Percentiles rank a stretch among this genome's conserved stretches.
Evolutionary conservation across 2,888 invertebrate species (phyloP).

Genomic region (Synanthedon vespiformis): DNA sequence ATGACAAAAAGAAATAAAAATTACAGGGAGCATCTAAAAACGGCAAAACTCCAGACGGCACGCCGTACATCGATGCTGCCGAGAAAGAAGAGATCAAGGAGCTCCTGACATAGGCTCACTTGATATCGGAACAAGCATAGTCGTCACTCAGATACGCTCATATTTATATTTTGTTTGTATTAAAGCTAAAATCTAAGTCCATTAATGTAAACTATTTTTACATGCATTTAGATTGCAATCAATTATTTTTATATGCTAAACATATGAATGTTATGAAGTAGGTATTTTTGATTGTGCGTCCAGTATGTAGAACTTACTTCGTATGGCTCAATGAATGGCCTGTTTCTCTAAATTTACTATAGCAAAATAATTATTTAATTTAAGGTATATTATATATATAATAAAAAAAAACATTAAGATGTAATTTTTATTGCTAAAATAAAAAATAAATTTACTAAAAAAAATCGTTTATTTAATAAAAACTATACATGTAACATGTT

Average conservation of each 20-base stretch:
- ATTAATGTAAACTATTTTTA: slow-evolving; percentile 54
- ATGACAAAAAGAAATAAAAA: slow-evolving; percentile 3
- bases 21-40: slow-evolving; percentile 83
- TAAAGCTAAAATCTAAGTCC: slow-evolving; percentile 36
- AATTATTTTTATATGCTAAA: slow-evolving; percentile 65
- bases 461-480: background rate
- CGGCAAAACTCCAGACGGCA: slow-evolving; percentile 89
- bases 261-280: slow-evolving; percentile 29
- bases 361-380: slow-evolving; percentile 57
- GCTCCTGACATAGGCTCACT: slow-evolving; percentile 61
- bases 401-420: slow-evolving; percentile 35
- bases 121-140: slow-evolving; percentile 10
- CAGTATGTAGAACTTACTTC: slow-evolving; percentile 40
- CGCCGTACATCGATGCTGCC: slow-evolving; percentile 87
- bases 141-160: slow-evolving; percentile 27
- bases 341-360: slow-evolving; percentile 39
- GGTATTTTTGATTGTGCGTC: slow-evolving; percentile 52
- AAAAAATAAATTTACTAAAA: background rate
- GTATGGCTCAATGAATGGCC: slow-evolving; percentile 33
- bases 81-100: slow-evolving; percentile 92
- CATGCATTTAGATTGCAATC: slow-evolving; percentile 61
- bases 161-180: slow-evolving; percentile 28
- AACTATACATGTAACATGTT: background rate
- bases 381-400: slow-evolving; percentile 38
- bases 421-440: slow-evolving; percentile 56